A percentile compares a stretch with the other conserved stretches of the same genome.
Conservation (phyloP, 2,888 invertebrate genomes). For the Xestoiulus laeticollis region DNA sequence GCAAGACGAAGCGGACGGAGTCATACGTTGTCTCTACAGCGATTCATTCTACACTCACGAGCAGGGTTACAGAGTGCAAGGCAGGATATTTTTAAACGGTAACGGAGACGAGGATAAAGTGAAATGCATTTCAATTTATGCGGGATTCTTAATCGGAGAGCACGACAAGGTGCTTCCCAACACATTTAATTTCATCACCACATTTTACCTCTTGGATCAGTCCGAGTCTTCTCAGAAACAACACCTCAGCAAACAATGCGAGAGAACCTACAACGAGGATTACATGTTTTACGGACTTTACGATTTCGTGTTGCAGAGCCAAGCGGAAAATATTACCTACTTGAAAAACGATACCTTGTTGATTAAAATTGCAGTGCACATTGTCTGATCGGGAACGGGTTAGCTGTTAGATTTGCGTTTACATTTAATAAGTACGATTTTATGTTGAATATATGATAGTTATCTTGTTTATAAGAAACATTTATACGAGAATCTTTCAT, state of each 20-base stretch:
- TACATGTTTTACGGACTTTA: not conserved
- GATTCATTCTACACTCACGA: conserved; percentile 5
- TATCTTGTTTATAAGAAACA: too few relatives aligned
- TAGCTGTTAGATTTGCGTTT: too few relatives aligned
- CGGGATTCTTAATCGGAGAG: not conserved
- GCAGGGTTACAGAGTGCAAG: not conserved
- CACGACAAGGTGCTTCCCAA: not conserved
- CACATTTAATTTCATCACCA: not conserved
- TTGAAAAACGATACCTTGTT: not conserved
- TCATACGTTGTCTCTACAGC: conserved; percentile 7
- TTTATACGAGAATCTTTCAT: too few relatives aligned
- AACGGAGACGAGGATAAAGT: not conserved
- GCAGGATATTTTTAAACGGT: not conserved
- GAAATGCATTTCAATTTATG: conserved; percentile 16
- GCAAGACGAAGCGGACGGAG: conserved; percentile 23
- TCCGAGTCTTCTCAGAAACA: not conserved
- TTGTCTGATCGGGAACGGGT: not conserved
- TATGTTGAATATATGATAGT: too few relatives aligned
- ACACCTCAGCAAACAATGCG: not conserved
- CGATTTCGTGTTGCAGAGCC: not conserved
- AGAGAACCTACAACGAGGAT: not conserved
- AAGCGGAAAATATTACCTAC: not conserved
- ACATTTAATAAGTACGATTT: too few relatives aligned
- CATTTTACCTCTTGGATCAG: not conserved
- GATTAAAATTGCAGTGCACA: not conserved